Conservation (phyloP, 2,888 invertebrate species). For the Ochropleura plecta region DNA sequence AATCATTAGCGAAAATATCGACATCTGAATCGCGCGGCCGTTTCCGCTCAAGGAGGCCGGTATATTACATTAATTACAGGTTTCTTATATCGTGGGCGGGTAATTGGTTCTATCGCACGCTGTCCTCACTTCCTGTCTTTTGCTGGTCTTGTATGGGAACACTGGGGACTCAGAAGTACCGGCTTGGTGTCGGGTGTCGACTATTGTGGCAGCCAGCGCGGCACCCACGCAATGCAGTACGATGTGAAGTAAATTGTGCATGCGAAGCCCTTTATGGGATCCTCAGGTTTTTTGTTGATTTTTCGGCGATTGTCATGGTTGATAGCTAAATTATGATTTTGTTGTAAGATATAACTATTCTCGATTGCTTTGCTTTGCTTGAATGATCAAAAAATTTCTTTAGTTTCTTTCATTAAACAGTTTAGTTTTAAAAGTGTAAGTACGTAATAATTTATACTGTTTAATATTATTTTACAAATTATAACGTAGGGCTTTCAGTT, state of each 20-base stretch:
- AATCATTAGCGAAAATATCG: constrained; percentile 65
- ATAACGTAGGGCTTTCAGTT: no score
- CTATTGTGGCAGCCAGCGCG: constrained; percentile 80
- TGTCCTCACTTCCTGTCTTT: constrained; percentile 90
- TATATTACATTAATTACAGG: constrained; percentile 89
- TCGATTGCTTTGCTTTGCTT: neutral
- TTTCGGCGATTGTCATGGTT: constrained; percentile 23
- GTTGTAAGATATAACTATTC: constrained; percentile 8
- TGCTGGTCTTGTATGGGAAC: constrained; percentile 75
- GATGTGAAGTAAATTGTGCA: constrained; percentile 67
- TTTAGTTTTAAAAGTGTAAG: neutral
- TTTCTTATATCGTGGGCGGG: constrained; percentile 89
- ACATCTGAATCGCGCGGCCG: constrained; percentile 64
- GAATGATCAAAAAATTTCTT: neutral
- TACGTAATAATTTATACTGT: neutral
- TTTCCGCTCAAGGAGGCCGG: constrained; percentile 81
- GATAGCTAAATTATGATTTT: constrained; percentile 44
- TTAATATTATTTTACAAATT: no score
- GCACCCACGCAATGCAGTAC: constrained; percentile 80
- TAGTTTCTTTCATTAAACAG: no score
- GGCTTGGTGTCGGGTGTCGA: constrained; percentile 84
- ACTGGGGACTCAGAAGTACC: constrained; percentile 78
- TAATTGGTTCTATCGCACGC: constrained; percentile 87
- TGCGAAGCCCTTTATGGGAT: constrained; percentile 44
- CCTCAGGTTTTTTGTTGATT: constrained; percentile 23